Base-by-base conservation (phyloP, 2,797 vertebrate genomes). In the Agapornis canus region DNA sequence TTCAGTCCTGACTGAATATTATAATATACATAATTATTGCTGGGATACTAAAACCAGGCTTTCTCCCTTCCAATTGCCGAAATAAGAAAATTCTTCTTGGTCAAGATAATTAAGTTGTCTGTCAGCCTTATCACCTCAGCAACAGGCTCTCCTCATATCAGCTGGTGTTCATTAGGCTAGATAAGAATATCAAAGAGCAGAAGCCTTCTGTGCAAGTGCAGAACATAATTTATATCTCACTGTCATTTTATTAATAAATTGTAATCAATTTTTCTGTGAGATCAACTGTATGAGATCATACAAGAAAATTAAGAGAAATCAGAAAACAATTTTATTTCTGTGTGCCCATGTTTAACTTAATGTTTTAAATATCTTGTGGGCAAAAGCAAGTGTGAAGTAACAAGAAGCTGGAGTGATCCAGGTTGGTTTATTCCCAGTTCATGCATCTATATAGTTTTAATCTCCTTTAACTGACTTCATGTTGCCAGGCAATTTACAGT, bases 81-180 rank as follows among this genome's bases (percentile, higher is more conserved):
- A 92, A 90, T 32, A 82, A 77, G 75, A 11, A 80, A 70, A 93
- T 92, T 94, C 56, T 92, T 61, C 56, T 82, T 90, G 75, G 78
- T 71, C 79, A 64, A 82, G 70, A 47, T 91, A 94, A 95, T 95
- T 94, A 96, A 92, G 37, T 49, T 96, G 90, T 94, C 90, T 85
- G 70, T 93, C 89, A 93, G 65, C 39, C 82, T 95, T 92, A 94
- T 95, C 93, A 93, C 64, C 71, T 70, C 86, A 63, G 66, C 82
- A 91, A 79, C 92, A 89, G 73, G n/a, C 51, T 88, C 17, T 85
- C 22, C 48, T 73, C 48, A 47, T 76, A 86, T 96, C 60, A 85
- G 73, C 49, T 56, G 5, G 26, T 85, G 48, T 56, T 94, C 92
- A 37, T 83, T 72, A 72, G 39, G 14, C 31, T 79, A 45, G 48